Evolutionary conservation across 2,113 vertebrate genomes (phyloP), one percentile per base, ranked within the genome.

Genomic region (Cisticola juncidis): DNA sequence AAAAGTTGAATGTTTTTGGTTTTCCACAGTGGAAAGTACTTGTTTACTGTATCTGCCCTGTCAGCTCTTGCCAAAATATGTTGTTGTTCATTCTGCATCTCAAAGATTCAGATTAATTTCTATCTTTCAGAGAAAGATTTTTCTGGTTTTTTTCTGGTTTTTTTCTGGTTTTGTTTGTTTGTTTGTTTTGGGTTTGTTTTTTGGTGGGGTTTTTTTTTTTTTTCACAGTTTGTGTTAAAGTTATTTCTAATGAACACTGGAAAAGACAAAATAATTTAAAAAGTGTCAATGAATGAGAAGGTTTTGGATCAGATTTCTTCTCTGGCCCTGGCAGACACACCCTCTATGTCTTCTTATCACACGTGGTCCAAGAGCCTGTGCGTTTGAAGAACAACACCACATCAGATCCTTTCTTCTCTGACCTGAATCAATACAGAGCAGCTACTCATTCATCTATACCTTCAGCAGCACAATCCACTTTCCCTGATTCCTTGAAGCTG

Each of bases 1-100:
- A 97, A 89, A 97, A 80, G 69, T 87, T 69, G 47, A 82, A 90
- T 87, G 31, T 25, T 97, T 97, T 95, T 94, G 51, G 70, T 95
- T 96, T 91, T 87, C 90, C 82, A 68, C 47, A 60, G 91, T 80
- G 86, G 90, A 94, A 97, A 96, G 53, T 66, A 81, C 80, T 81
- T 70, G 38, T 96, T 88, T 87, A 56, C 44, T 92, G 45, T 58
- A 93, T 72, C 35, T 95, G 81, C 71, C 51, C 60, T 72, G 38
- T 77, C 60, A 92, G 50, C 16, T 94, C 86, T 96, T 97, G 95
- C 81, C 93, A 96, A 91, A 96, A 97, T 47, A 3, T 73, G 64
- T 29, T 56, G 11, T 86, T 66, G 53, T 71, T 95, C 70, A 69
- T 94, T 95, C 96, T 96, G 65, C 35, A 9, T 61, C 88, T 91